Percentiles rank a stretch among this genome's conserved stretches.
Evolutionary conservation across 2,888 invertebrate species (phyloP).

Genomic region (Atethmia centrago): DNA sequence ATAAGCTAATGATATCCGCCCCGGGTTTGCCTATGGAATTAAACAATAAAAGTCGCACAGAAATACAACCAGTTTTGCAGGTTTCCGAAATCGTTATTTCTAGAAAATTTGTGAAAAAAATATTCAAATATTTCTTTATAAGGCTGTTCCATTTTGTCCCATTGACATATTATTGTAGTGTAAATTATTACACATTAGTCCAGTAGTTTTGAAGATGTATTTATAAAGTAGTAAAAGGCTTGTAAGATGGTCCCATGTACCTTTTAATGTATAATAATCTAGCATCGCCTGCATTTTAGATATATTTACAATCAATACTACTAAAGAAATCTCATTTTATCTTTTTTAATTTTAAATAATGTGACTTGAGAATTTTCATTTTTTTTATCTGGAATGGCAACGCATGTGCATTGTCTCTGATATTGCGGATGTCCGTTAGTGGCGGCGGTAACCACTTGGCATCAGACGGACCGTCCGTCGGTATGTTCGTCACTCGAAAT

Average conservation of each 20-base stretch:
- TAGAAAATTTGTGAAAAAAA: background rate
- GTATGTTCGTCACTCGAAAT: background rate
- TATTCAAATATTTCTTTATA: constrained; percentile 2
- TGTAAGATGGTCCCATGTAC: constrained; percentile 64
- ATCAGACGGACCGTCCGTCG: no score
- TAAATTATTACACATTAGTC: constrained; percentile 17
- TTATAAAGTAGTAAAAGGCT: constrained; percentile 66
- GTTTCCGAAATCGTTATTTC: background rate
- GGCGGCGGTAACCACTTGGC: no score
- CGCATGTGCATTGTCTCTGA: no score
- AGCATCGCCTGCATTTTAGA: constrained; percentile 67
- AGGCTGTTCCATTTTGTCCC: constrained; percentile 4
- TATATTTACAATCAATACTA: constrained; percentile 60
- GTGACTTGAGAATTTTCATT: background rate
- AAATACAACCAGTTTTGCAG: constrained; percentile 5
- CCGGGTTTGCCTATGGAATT: constrained; percentile 1
- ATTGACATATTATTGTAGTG: constrained; percentile 12
- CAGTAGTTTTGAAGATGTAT: constrained; percentile 42
- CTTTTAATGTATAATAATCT: constrained; percentile 49
- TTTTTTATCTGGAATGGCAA: background rate
- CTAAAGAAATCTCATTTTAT: background rate
- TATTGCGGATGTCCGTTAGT: background rate
- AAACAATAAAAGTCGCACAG: constrained; percentile 1
- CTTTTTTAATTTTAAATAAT: background rate
- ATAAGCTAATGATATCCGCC: constrained; percentile 6